phyloP scores from a whole-genome alignment of 2,888 invertebrate species.

The Lepidocyrtoides sp. region DNA sequence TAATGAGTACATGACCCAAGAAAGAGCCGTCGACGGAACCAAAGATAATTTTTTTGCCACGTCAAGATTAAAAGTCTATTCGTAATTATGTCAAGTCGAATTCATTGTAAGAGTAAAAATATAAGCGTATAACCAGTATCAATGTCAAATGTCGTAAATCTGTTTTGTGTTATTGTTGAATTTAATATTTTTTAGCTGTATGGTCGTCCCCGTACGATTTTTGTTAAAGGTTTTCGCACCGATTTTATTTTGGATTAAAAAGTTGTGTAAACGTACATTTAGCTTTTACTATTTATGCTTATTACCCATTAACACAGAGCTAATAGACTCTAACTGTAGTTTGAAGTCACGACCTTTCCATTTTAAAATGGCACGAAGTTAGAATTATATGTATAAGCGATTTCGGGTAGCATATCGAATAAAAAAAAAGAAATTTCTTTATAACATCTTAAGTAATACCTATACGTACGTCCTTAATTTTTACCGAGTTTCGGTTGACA shows the following conservation, averaged over 20 bases:
- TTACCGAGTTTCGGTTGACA: no score
- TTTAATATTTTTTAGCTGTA: conserved; percentile 19
- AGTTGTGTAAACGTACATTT: not conserved
- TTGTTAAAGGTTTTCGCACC: conserved; percentile 1
- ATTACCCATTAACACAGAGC: not conserved
- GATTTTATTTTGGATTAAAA: conserved; percentile 20
- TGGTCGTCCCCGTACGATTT: not conserved
- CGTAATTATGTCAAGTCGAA: no score
- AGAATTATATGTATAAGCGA: not conserved
- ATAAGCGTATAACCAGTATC: not conserved
- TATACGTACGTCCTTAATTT: no score
- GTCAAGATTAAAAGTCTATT: no score
- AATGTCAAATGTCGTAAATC: not conserved
- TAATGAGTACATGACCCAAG: not conserved
- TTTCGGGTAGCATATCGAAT: no score
- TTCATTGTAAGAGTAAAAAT: no score
- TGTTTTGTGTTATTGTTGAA: conserved; percentile 28
- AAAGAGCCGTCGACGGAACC: no score
- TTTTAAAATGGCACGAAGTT: not conserved
- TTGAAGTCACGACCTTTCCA: not conserved
- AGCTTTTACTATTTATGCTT: conserved; percentile 26
- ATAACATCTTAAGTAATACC: no score
- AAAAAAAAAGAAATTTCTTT: no score
- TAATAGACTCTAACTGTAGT: not conserved
- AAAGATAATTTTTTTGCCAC: no score